Evolutionary conservation across 2,888 invertebrate genomes (phyloP), one percentile per base, ranked within the genome.

Genomic region (Andrena bucephala): DNA sequence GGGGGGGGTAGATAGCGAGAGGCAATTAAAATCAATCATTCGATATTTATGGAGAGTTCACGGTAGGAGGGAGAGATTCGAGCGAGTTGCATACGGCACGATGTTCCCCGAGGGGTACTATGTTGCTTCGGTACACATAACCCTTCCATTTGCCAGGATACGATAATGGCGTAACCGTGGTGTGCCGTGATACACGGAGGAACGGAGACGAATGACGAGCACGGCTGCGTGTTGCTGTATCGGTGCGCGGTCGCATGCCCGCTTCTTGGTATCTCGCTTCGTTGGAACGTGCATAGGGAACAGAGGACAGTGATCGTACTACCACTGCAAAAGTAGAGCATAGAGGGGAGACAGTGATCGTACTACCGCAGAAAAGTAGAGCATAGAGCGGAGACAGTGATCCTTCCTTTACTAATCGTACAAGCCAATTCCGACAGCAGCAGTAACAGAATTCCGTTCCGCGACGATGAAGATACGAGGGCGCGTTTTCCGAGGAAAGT

Each of bases 141-240:
- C 75, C 84, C 84, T 84, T 83, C 80, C 87, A 76, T 83, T 80
- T 77, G 74, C 77, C 65, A 63, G 71, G 78, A 81, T 77, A 83
- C 74, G 78, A 76, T 88, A 88, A 88, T 89, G 79, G 84, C 75
- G 80, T 67, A 80, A 75, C 72, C 77, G 72, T 67, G 60, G 69
- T 76, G 67, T 16, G 16, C 20, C 48, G 48, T n/a, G 77, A 74
- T 63, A 73, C 48, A 76, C n/a, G n/a, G 54, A 50, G 74, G 29
- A 65, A 57, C 52, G 48, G 52, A 70, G 71, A 69, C 67, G 33
- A 62, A 71, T 27, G 67, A 24, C 42, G 52, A 48, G 13, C 65
- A 20, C 20, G 60, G 8, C 20, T 59, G 42, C 24, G 7, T 24
- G 74, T 16, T 27, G 24, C 6, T 59, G 31, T 3, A 2, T 4